phyloP scores from a whole-genome alignment of 2,797 vertebrate species.

The Lutjanus campechanus region DNA sequence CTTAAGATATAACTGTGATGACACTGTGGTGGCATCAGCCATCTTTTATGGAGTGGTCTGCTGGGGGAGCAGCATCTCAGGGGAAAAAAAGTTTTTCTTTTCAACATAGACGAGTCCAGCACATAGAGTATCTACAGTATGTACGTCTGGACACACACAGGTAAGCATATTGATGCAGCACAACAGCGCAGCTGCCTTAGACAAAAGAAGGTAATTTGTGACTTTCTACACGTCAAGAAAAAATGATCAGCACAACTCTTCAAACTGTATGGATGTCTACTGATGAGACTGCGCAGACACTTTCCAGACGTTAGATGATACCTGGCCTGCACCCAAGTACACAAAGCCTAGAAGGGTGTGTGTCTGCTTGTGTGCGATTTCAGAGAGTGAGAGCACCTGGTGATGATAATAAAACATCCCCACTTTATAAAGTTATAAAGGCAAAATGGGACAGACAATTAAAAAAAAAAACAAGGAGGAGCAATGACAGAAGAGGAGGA shows the following conservation, averaged over 20 bases:
- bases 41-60: too few species aligned
- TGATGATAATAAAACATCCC: constrained; percentile 10
- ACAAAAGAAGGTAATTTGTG: neutral
- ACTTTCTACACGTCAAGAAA: neutral
- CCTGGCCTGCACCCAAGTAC: constrained; percentile 10
- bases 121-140: too few species aligned
- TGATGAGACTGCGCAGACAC: neutral
- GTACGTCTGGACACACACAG: too few species aligned
- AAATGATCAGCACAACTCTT: neutral
- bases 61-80: too few species aligned
- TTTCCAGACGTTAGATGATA: constrained; percentile 35
- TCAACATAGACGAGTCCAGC: too few species aligned
- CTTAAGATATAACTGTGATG: too few species aligned
- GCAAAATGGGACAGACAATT: neutral
- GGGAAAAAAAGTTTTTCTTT: too few species aligned
- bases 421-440: neutral
- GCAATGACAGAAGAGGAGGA: constrained; percentile 26
- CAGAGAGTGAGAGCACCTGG: constrained; percentile 28
- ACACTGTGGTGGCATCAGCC: too few species aligned
- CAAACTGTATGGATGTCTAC: neutral
- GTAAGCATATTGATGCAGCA: too few species aligned
- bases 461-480: constrained; percentile 46
- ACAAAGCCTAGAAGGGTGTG: constrained; percentile 36
- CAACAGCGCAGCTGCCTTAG: neutral
- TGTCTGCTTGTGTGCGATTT: constrained; percentile 16